Conservation (phyloP, 2,113 vertebrate species). For the Melanerpes aurifrons region DNA sequence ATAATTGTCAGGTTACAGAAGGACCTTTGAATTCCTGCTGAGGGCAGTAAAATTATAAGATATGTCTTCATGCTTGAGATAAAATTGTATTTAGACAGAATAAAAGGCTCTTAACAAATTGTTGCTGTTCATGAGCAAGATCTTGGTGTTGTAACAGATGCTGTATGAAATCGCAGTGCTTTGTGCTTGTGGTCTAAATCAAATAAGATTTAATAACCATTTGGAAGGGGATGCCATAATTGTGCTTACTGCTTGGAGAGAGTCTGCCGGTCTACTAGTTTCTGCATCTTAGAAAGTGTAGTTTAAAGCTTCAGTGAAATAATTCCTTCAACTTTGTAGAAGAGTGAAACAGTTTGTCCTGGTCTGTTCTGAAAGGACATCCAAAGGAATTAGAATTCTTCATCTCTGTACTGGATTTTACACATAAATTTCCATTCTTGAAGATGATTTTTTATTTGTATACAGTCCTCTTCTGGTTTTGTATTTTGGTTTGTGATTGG, state of each 20-base stretch:
- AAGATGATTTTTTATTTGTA: no score
- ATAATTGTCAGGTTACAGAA: background rate
- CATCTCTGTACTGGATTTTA: no score
- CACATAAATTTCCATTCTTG: no score
- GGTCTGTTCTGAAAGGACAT: background rate
- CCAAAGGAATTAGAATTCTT: background rate
- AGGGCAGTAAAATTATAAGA: background rate
- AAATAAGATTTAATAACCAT: background rate
- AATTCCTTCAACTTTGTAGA: background rate
- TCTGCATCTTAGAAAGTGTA: background rate
- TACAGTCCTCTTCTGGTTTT: no score
- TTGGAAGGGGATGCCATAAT: background rate
- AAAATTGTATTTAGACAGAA: background rate
- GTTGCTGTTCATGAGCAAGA: background rate
- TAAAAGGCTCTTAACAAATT: background rate
- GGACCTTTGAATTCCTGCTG: background rate
- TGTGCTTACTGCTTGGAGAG: background rate
- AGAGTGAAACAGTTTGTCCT: background rate
- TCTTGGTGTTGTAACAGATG: background rate
- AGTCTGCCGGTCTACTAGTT: background rate
- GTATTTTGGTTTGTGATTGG: no score
- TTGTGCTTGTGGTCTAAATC: background rate
- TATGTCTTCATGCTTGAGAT: fast-evolving
- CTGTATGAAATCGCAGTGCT: background rate
- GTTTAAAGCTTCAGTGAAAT: background rate